Conservation (phyloP, 2,888 invertebrate species). For the Agrochola lychnidis region DNA sequence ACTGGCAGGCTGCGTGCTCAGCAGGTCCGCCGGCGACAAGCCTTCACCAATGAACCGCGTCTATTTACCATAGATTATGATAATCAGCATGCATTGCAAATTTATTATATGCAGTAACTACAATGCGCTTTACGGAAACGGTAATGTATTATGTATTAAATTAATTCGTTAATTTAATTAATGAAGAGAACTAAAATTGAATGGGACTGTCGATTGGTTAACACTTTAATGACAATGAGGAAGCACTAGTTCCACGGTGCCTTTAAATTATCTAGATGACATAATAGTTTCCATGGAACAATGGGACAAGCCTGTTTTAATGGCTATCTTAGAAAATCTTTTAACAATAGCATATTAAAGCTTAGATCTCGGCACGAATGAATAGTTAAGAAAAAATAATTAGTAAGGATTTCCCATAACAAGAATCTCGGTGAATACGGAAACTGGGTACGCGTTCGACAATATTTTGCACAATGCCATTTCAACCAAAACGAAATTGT, state of each 20-base stretch:
- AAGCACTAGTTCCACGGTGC: constrained; percentile 70
- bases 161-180: constrained; percentile 16
- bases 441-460: constrained; percentile 48
- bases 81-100: constrained; percentile 52
- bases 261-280: constrained; percentile 66
- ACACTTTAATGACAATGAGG: constrained; percentile 70
- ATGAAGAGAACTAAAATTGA: constrained; percentile 57
- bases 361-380: constrained; percentile 53
- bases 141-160: constrained; percentile 40
- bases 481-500: constrained; percentile 58
- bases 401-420: constrained; percentile 58
- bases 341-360: constrained; percentile 69
- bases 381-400: constrained; percentile 56
- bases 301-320: constrained; percentile 58
- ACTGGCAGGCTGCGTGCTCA: constrained; percentile 70
- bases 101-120: constrained; percentile 37
- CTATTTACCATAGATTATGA: constrained; percentile 44
- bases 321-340: constrained; percentile 63
- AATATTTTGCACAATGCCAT: constrained; percentile 61
- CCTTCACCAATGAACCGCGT: constrained; percentile 58
- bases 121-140: constrained; percentile 37
- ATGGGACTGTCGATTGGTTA: constrained; percentile 70
- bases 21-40: constrained; percentile 50
- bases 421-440: constrained; percentile 47
- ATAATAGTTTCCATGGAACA: constrained; percentile 71